A percentile compares a stretch with the other conserved stretches of the same genome.
Conservation (phyloP, 2,797 vertebrate genomes). For the Gymnothorax reevesii region DNA sequence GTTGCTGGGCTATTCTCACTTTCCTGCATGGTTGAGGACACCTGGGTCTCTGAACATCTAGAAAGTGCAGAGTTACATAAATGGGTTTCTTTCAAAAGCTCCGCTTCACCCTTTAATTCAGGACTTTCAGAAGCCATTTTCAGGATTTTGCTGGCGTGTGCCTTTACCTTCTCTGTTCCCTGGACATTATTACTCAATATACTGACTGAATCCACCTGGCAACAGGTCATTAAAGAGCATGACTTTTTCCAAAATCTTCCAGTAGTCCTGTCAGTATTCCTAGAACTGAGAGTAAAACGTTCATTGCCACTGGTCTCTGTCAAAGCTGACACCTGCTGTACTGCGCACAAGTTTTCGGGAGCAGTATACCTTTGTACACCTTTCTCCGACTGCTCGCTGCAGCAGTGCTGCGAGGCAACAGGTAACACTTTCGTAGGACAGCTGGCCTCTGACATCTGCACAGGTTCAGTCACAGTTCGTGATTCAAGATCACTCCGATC, state of each 20-base stretch:
- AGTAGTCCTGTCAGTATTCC: not conserved
- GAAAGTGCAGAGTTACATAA: slow-evolving; percentile 12
- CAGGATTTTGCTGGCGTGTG: not conserved
- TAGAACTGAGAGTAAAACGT: not conserved
- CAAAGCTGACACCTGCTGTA: slow-evolving; percentile 5
- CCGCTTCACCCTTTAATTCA: not conserved
- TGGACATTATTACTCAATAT: not conserved
- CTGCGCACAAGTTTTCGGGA: not conserved
- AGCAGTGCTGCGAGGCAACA: not conserved
- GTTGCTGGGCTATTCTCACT: not conserved
- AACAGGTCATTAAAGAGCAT: slow-evolving; percentile 1
- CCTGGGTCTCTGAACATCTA: not conserved
- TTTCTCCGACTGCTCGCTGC: not conserved
- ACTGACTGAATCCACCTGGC: not conserved
- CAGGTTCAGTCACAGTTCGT: not conserved
- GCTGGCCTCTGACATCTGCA: not conserved
- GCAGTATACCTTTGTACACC: not conserved
- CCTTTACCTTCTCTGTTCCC: not conserved
- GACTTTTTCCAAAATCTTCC: not conserved
- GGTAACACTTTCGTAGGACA: not conserved
- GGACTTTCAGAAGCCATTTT: slow-evolving; percentile 18
- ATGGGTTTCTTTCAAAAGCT: not conserved
- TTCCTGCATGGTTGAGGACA: not conserved
- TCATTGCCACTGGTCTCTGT: slow-evolving; percentile 18
- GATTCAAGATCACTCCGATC: slow-evolving; percentile 8